Conservation (phyloP, 2,888 invertebrate species). For the Epiblema foenella region DNA sequence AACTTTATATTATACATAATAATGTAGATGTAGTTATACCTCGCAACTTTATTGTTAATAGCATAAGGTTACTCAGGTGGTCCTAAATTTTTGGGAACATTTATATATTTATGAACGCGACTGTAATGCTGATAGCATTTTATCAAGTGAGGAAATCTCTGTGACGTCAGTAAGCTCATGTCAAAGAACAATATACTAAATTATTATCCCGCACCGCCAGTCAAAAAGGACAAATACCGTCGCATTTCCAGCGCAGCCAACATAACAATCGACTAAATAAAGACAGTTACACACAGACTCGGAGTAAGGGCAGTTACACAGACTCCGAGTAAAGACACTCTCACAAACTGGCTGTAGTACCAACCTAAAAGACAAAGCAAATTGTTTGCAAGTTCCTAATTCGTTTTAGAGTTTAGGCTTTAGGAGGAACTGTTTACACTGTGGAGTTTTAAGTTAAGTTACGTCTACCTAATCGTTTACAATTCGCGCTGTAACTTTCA, state of each 20-base stretch:
- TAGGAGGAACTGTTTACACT: neutral
- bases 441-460: conserved; percentile 1
- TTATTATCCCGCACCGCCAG: no score
- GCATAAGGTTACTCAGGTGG: no score
- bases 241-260: conserved; percentile 21
- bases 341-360: neutral
- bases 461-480: conserved; percentile 4
- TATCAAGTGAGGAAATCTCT: no score
- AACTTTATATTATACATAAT: no score
- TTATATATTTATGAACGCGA: no score
- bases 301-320: neutral
- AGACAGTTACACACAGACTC: conserved; percentile 7
- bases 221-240: conserved; percentile 8
- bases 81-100: no score
- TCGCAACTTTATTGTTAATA: no score
- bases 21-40: no score
- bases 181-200: no score
- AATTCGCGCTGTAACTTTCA: conserved; percentile 11
- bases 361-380: conserved; percentile 25
- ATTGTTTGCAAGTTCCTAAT: conserved; percentile 46
- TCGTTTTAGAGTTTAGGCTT: conserved; percentile 42
- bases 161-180: no score
- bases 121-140: no score
- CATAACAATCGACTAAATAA: conserved; percentile 20
- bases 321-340: no score